phyloP scores from a whole-genome alignment of 2,797 vertebrate genomes.

The Notolepis coatsorum region DNA sequence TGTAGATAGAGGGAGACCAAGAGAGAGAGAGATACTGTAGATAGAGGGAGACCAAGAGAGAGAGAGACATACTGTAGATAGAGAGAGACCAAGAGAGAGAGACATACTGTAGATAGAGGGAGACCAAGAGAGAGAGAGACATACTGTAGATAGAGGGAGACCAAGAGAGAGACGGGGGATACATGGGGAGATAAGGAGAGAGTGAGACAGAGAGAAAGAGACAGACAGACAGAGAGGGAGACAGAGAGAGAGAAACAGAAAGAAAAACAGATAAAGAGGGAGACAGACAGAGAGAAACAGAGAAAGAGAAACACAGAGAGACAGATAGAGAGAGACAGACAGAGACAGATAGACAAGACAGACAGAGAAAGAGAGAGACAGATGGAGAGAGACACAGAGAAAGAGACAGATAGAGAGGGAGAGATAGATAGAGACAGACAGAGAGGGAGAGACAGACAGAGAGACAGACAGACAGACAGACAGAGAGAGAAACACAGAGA shows the following conservation, averaged over 20 bases:
- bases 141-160: too few relatives aligned
- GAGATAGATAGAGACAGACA: neutral
- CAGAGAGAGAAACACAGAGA: neutral
- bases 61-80: neutral
- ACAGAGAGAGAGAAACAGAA: conserved; percentile 39
- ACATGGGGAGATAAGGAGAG: neutral
- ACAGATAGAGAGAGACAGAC: conserved; percentile 5
- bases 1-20: neutral
- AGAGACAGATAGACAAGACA: neutral
- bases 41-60: neutral
- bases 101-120: neutral
- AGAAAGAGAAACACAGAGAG: neutral
- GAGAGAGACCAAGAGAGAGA: neutral
- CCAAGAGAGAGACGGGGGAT: neutral
- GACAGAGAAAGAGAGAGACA: conserved; percentile 1
- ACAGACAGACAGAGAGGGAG: neutral
- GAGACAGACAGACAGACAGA: too few relatives aligned
- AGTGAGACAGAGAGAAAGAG: neutral
- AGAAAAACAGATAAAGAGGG: conserved; percentile 15
- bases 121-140: too few relatives aligned
- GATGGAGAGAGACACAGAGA: neutral
- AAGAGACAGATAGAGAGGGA: neutral
- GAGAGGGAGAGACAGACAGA: neutral
- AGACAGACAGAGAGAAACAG: neutral
- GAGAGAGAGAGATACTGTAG: neutral